Percentiles rank a stretch among this genome's conserved stretches.
Conservation (phyloP, 2,888 invertebrate species). For the Meta bourneti region DNA sequence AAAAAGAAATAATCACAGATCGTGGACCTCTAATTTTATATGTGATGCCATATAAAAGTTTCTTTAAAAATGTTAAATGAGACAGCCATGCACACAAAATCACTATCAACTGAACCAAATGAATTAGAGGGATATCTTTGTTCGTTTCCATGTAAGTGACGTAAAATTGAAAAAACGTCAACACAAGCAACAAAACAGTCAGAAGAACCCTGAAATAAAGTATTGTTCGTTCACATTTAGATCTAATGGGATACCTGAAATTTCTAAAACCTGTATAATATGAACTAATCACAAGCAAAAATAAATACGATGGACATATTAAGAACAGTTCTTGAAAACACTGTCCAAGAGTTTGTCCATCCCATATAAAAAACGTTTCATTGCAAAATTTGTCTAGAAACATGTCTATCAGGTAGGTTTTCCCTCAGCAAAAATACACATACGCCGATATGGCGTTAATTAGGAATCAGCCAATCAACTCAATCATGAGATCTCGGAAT, state of each 20-base stretch:
- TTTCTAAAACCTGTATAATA: conserved; percentile 48
- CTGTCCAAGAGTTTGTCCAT: conserved; percentile 37
- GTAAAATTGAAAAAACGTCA: conserved; percentile 24
- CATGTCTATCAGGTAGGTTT: too few relatives aligned
- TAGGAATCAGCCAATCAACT: background rate
- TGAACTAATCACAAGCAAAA: conserved; percentile 42
- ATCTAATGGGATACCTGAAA: conserved; percentile 8
- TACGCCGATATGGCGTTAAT: too few relatives aligned
- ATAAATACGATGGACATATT: conserved; percentile 55
- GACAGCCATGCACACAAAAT: conserved; percentile 29
- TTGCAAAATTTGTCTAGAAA: conserved; percentile 31
- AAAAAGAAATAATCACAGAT: conserved; percentile 20
- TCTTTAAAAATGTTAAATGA: conserved; percentile 24
- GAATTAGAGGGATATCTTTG: background rate
- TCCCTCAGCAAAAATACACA: too few relatives aligned
- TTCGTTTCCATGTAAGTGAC: background rate
- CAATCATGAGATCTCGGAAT: background rate
- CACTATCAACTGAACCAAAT: conserved; percentile 35
- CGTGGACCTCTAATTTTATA: conserved; percentile 35
- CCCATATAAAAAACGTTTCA: conserved; percentile 34
- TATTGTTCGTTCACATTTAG: conserved; percentile 36
- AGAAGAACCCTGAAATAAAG: conserved; percentile 30
- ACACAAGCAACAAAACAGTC: background rate
- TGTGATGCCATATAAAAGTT: conserved; percentile 32
- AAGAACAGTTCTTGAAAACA: conserved; percentile 64